Evolutionary conservation across 1,140 invertebrate species (phyloP), one percentile per base, ranked within the genome.

Genomic region (Drosophila dunni): DNA sequence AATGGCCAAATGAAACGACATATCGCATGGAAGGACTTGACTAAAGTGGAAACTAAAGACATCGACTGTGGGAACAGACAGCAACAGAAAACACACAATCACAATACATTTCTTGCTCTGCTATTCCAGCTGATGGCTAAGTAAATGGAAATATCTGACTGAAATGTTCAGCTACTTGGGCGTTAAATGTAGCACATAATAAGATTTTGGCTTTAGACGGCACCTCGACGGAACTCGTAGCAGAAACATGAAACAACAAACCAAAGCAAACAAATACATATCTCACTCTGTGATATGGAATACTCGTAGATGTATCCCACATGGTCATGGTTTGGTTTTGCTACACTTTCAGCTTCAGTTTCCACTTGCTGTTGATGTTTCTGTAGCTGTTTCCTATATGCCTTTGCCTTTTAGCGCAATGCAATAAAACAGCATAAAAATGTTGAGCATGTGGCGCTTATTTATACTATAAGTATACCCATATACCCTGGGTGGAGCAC

Each of bases 101-200:
- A 48, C 51, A 69, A 67, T 68, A 57, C 44, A 20, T 45, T 61
- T 45, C 15, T 20, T 45, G 44, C 4, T 13, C 44, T 54, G 11
- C 51, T 36, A 4, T 44, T 38, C 11, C 53, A 34, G 34, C 70
- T 58, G 56, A 62, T 63, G 42, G 50, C 50, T 40, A 38, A 48
- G 45, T 15, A 54, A 81, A 53, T 78, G 72, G 60, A 60, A 34
- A 56, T 73, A 54, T 61, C 72, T 70, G 72, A 64, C 45, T 75
- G 66, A 75, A 77, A 67, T 56, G 72, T 71, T 75, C 76, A 51
- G 77, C 75, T 79, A 71, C 75, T 75, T 79, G 84, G 77, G 84
- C 83, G 83, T 89, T 88, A 89, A 88, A 88, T 88, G 84, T 88
- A 66, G 83, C 83, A 88, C 84, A 88, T 88, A 88, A 88, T 83